Conservation (phyloP, 2,113 vertebrate species). For the Hydrochoerus hydrochaeris region DNA sequence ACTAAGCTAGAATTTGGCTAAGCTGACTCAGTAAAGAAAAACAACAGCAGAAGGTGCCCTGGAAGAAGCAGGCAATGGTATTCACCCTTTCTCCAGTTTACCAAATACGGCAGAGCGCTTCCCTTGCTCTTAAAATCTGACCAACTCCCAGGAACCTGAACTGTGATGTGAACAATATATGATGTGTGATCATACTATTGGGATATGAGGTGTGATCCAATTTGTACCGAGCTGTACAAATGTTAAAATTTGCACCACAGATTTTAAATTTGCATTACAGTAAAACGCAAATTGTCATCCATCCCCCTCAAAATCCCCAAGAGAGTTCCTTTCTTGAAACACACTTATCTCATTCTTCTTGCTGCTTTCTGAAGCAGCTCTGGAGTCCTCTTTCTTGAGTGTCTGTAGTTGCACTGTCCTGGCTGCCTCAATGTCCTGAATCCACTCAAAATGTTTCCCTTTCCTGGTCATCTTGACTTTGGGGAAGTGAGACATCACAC, state of each 20-base stretch:
- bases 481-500: background rate
- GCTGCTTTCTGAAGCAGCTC: background rate
- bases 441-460: background rate
- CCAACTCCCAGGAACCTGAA: background rate
- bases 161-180: background rate
- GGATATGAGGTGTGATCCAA: background rate
- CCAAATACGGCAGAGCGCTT: background rate
- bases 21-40: background rate
- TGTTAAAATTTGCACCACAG: background rate
- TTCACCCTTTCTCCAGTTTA: background rate
- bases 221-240: background rate
- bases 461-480: background rate
- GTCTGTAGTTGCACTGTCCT: background rate
- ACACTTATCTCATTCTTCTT: background rate
- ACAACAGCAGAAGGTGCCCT: background rate
- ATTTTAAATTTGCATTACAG: background rate
- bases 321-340: too few relatives aligned
- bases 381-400: background rate
- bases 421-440: background rate
- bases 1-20: slow-evolving; percentile 27
- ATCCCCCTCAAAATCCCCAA: background rate
- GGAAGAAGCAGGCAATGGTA: background rate
- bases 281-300: background rate
- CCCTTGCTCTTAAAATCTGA: background rate
- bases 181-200: background rate